Evolutionary conservation across 2,113 vertebrate species (phyloP).

Genomic region (Acrocephalus kingi): DNA sequence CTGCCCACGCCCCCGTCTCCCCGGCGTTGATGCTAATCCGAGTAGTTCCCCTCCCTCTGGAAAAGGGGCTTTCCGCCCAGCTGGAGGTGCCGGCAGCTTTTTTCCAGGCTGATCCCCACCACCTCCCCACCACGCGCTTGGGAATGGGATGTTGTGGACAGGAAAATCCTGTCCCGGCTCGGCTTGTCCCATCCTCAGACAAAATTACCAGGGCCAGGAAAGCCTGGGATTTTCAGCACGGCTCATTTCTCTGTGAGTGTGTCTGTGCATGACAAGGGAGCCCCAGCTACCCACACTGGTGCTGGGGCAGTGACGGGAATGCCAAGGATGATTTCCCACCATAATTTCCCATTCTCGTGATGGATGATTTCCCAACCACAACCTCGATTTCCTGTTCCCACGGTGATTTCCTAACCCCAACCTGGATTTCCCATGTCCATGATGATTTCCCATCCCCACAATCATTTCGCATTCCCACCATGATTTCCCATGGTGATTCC

Average conservation of each 20-base stretch:
- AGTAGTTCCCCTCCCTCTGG: neutral
- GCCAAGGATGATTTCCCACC: neutral
- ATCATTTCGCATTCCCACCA: neutral
- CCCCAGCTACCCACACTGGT: fast-evolving
- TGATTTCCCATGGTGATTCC: neutral
- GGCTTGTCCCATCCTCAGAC: neutral
- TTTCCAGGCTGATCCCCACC: neutral
- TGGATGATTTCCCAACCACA: neutral
- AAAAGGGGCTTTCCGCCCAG: neutral
- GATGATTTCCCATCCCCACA: neutral
- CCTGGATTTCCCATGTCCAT: fast-evolving
- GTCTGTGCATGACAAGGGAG: fast-evolving
- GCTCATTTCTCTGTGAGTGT: neutral
- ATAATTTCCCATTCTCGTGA: fast-evolving
- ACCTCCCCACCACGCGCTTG: neutral
- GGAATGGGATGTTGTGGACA: fast-evolving
- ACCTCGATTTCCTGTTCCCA: neutral
- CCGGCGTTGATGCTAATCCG: neutral
- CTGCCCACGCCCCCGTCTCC: neutral
- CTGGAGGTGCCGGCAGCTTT: neutral
- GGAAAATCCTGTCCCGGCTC: neutral
- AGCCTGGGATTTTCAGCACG: fast-evolving
- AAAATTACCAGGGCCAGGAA: neutral
- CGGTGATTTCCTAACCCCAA: neutral
- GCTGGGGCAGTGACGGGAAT: neutral